Evolutionary conservation across 1,140 invertebrate species (phyloP).

Genomic region (Trigoniulus corallinus): DNA sequence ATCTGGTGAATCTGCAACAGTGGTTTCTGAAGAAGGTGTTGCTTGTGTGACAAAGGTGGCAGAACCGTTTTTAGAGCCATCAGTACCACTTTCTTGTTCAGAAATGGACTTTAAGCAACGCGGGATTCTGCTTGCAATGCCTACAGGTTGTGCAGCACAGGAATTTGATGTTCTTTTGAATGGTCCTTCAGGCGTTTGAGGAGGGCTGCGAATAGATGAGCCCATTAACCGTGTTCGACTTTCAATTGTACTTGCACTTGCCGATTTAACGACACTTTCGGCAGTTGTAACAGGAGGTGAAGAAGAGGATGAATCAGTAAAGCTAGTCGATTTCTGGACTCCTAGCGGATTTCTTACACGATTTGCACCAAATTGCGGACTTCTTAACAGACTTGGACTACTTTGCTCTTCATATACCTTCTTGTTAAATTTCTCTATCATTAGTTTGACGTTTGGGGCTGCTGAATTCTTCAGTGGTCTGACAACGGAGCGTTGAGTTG

Average conservation of each 20-base stretch:
- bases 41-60: not conserved
- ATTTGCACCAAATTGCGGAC: not conserved
- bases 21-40: not conserved
- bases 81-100: not conserved
- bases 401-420: not conserved
- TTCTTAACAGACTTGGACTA: not conserved
- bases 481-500: not conserved
- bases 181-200: not conserved
- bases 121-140: not conserved
- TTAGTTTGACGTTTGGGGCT: not conserved
- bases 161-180: not conserved
- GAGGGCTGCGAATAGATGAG: not conserved
- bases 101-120: not conserved
- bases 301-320: not conserved
- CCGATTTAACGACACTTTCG: not conserved
- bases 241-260: not conserved
- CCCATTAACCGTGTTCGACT: not conserved
- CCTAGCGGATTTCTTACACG: not conserved
- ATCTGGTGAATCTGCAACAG: not conserved
- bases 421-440: slow-evolving; percentile 2
- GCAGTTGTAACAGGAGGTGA: not conserved
- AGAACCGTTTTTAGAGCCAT: not conserved
- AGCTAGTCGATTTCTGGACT: not conserved
- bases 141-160: not conserved
- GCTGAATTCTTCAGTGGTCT: not conserved